Conservation (phyloP, 2,888 invertebrate species). For the Acronicta psi region DNA sequence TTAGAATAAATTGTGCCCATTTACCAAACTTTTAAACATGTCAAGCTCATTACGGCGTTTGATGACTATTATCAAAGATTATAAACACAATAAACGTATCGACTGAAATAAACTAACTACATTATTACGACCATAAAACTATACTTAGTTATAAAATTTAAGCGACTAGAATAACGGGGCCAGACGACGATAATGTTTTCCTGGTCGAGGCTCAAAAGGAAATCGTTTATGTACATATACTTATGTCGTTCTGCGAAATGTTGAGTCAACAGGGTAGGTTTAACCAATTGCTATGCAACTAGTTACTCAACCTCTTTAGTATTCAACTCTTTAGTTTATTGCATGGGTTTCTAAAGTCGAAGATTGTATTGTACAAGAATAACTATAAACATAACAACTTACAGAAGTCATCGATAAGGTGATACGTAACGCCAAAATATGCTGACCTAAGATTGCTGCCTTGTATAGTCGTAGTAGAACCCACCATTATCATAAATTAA, state of each 20-base stretch:
- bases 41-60: not conserved
- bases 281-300: conserved; percentile 44
- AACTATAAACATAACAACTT: not conserved
- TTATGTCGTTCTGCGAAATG: conserved; percentile 52
- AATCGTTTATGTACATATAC: conserved; percentile 27
- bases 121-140: not conserved
- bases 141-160: conserved; percentile 2
- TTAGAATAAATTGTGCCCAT: conserved; percentile 11
- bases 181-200: conserved; percentile 47
- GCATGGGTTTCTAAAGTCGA: conserved; percentile 22
- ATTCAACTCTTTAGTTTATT: conserved; percentile 26
- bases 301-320: conserved; percentile 44
- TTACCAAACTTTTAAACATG: conserved; percentile 15
- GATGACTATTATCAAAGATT: not conserved
- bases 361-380: not conserved
- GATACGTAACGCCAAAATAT: not conserved
- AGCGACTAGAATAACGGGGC: conserved; percentile 10
- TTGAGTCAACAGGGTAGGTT: conserved; percentile 53
- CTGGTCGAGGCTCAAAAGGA: conserved; percentile 42
- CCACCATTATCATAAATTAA: too few species aligned
- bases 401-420: not conserved
- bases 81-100: not conserved
- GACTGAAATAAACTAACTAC: not conserved
- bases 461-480: too few species aligned
- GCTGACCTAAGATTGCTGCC: too few species aligned